Evolutionary conservation across 2,888 invertebrate genomes (phyloP).

Genomic region (Catocala fraxini): DNA sequence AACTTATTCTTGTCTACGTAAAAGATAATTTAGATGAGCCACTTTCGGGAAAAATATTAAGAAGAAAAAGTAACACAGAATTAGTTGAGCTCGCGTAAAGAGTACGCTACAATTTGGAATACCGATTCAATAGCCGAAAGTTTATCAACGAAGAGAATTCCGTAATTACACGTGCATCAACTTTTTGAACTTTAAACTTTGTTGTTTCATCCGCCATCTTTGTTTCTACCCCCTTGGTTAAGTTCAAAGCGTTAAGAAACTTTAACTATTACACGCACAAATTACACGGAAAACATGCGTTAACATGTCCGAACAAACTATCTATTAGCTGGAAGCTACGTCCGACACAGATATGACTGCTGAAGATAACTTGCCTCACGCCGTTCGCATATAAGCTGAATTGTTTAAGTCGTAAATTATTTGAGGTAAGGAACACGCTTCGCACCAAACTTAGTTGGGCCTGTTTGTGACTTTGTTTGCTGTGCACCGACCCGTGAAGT

Average conservation of each 20-base stretch:
- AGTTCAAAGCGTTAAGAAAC: conserved; percentile 64
- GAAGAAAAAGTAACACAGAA: conserved; percentile 28
- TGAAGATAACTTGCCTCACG: conserved; percentile 69
- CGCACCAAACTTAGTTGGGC: conserved; percentile 66
- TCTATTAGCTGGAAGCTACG: conserved; percentile 64
- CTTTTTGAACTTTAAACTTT: conserved; percentile 43
- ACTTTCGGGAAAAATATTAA: conserved; percentile 32
- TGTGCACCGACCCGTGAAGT: conserved; percentile 64
- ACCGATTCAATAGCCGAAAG: conserved; percentile 32
- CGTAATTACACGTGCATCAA: conserved; percentile 44
- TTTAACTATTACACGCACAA: conserved; percentile 72
- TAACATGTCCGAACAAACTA: conserved; percentile 61
- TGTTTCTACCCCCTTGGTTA: conserved; percentile 54
- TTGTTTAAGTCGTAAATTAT: conserved; percentile 80
- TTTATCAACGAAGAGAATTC: conserved; percentile 33
- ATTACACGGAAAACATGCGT: conserved; percentile 69
- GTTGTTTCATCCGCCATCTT: conserved; percentile 33
- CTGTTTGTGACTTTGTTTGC: conserved; percentile 73
- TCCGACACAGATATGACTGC: conserved; percentile 77
- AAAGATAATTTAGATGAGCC: conserved; percentile 39
- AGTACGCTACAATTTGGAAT: conserved; percentile 29
- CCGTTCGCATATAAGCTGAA: conserved; percentile 71
- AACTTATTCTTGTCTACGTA: conserved; percentile 33
- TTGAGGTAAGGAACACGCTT: conserved; percentile 75
- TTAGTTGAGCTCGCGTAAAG: conserved; percentile 21